A percentile compares a stretch with the other conserved stretches of the same genome.
Evolutionary conservation across 30 jellyfish, hydroid and myxozoan genomes (phyloP).

Genomic region (Aurelia aurita): DNA sequence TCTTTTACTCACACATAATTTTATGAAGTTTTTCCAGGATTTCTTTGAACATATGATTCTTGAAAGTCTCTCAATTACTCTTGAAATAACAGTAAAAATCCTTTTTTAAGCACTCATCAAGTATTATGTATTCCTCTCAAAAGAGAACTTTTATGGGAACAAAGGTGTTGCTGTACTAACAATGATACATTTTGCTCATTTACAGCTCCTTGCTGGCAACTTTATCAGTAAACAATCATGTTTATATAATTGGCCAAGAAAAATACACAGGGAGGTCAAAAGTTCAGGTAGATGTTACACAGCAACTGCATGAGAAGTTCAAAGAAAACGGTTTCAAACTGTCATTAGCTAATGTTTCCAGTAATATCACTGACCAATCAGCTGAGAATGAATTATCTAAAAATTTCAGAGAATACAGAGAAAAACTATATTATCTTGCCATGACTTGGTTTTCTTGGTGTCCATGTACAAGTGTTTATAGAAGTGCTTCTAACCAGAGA

Average conservation of each 20-base stretch:
- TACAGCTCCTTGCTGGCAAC: conserved; percentile 38
- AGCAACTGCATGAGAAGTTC: conserved; percentile 13
- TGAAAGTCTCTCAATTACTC: too few species aligned
- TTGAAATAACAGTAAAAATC: too few species aligned
- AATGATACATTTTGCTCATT: background rate
- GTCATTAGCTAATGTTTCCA: background rate
- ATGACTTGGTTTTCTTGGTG: conserved; percentile 56
- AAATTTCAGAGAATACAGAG: conserved; percentile 20
- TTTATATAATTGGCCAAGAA: conserved; percentile 17
- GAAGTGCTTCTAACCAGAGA: background rate
- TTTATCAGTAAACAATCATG: conserved; percentile 25
- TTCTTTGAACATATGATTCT: too few species aligned
- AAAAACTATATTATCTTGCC: conserved; percentile 43
- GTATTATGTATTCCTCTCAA: too few species aligned
- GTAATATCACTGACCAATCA: background rate
- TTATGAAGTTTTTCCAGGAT: too few species aligned
- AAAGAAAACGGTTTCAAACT: conserved; percentile 1
- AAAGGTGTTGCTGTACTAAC: too few species aligned
- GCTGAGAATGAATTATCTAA: background rate
- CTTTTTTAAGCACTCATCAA: too few species aligned
- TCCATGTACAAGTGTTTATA: conserved; percentile 7
- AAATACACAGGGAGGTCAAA: conserved; percentile 35
- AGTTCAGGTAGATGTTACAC: conserved; percentile 4
- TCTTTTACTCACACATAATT: too few species aligned
- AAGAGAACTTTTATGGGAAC: too few species aligned